Evolutionary conservation across 1,140 invertebrate genomes (phyloP).

Genomic region (Pachypsylla venusta): DNA sequence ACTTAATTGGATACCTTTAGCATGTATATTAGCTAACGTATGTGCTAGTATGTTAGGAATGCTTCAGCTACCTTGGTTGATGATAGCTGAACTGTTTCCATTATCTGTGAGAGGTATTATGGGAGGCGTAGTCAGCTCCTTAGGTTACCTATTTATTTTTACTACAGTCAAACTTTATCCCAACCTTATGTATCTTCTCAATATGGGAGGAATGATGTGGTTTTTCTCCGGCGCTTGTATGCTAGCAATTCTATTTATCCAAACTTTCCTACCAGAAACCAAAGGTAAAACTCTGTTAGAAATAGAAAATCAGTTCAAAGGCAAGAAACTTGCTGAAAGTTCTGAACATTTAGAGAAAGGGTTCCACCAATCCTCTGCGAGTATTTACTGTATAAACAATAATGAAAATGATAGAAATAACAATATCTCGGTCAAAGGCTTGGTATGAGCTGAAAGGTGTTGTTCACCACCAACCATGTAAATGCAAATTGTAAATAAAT

Average conservation of each 20-base stretch:
- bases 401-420: too few relatives aligned
- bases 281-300: conserved; percentile 58
- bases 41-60: conserved; percentile 55
- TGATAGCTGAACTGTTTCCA: conserved; percentile 55
- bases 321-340: conserved; percentile 20
- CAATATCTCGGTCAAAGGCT: too few relatives aligned
- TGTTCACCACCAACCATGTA: too few relatives aligned
- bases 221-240: conserved; percentile 53
- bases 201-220: conserved; percentile 54
- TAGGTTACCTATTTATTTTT: conserved; percentile 51
- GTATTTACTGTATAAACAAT: not conserved
- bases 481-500: too few relatives aligned
- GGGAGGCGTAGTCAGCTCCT: conserved; percentile 47
- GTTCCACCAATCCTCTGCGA: not conserved
- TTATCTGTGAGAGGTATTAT: conserved; percentile 46
- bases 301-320: conserved; percentile 39
- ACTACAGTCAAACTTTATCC: conserved; percentile 52
- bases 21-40: conserved; percentile 48
- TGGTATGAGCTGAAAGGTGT: too few relatives aligned
- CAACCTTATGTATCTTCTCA: conserved; percentile 36
- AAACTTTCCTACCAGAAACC: conserved; percentile 60
- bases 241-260: conserved; percentile 37
- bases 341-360: conserved; percentile 1
- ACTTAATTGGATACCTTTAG: conserved; percentile 37
- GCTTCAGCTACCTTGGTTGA: conserved; percentile 53